These are phyloP conservation scores for Danio rerio DNA, from an alignment of 2,113 vertebrate species.

Conservation along the genomic window GRCz12tu NC_133176.1:7388501-7389000, in stretches of 20 bases:
- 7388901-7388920: not conserved
- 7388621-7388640: not conserved
- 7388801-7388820: slow-evolving; percentile 22
- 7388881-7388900: not conserved
- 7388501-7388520: slow-evolving; percentile 11
- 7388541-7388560: slow-evolving; percentile 19
- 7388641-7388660: slow-evolving; percentile 19
- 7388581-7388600: slow-evolving; percentile 26
- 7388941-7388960: not conserved
- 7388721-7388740: slow-evolving; percentile 14
- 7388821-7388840: slow-evolving; percentile 25
- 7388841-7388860: slow-evolving; percentile 1
- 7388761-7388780: not conserved
- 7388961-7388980: not conserved
- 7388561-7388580: slow-evolving; percentile 5
- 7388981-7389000: not conserved
- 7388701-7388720: slow-evolving; percentile 25
- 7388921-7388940: not conserved
- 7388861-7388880: not conserved
- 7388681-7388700: slow-evolving; percentile 38
- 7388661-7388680: slow-evolving; percentile 7
- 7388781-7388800: slow-evolving; percentile 9
- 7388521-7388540: slow-evolving; percentile 13
- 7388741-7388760: slow-evolving; percentile 27
- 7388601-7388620: slow-evolving; percentile 17